A percentile compares a stretch with the other conserved stretches of the same genome.
phyloP scores from a whole-genome alignment of 2,113 vertebrate species.

The Caracal caracal region DNA sequence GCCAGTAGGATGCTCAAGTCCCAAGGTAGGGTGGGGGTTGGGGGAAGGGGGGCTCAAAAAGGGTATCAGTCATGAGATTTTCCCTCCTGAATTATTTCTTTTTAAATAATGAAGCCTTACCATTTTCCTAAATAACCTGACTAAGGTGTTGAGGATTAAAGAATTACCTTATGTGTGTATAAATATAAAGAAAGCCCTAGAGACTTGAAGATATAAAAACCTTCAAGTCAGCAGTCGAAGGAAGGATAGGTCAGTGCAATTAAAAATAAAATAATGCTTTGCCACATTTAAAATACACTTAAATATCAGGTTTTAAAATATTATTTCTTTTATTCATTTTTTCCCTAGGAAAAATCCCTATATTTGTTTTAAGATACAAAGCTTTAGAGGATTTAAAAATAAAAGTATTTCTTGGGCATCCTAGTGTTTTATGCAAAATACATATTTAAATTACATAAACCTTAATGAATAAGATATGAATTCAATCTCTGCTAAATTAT shows the following conservation, averaged over 20 bases:
- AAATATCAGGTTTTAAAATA: constrained; percentile 39
- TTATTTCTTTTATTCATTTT: constrained; percentile 51
- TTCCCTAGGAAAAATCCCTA: not conserved
- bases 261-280: constrained; percentile 58
- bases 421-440: constrained; percentile 42
- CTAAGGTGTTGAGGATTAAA: not conserved
- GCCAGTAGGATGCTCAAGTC: not conserved
- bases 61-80: not conserved
- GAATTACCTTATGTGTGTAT: not conserved
- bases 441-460: constrained; percentile 58
- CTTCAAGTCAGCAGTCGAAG: constrained; percentile 26
- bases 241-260: constrained; percentile 24
- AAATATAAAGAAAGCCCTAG: constrained; percentile 39
- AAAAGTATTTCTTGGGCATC: constrained; percentile 49
- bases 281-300: constrained; percentile 37
- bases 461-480: constrained; percentile 55
- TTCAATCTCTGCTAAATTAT: constrained; percentile 62
- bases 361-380: constrained; percentile 24
- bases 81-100: not conserved
- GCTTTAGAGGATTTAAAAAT: constrained; percentile 44
- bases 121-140: constrained; percentile 1
- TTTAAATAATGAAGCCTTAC: constrained; percentile 24
- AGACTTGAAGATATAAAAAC: not conserved
- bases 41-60: not conserved
- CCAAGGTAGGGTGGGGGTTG: not conserved